These are phyloP conservation scores for Darevskia mixta DNA, from an alignment of 2,797 vertebrate species.

Conservation along the genomic window DNA sequence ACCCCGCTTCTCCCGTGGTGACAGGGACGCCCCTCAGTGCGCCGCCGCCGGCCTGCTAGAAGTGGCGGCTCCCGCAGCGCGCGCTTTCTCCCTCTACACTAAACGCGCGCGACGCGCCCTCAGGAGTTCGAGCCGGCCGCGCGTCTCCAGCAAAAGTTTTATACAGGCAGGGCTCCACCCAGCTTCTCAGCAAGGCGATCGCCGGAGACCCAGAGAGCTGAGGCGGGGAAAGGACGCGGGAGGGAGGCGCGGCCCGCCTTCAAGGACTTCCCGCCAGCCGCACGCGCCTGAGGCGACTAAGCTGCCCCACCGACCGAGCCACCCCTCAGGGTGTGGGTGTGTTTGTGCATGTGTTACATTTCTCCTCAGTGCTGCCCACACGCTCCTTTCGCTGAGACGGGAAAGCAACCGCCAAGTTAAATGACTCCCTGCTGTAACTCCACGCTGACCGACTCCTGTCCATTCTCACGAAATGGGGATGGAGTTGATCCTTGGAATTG, in stretches of 20 bases:
- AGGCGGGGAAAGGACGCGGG: background rate
- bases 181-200: constrained; percentile 41
- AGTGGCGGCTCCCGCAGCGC: background rate
- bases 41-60: background rate
- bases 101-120: background rate
- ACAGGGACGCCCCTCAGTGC: background rate
- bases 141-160: constrained; percentile 46
- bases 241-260: background rate
- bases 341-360: background rate
- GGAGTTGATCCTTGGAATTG: background rate
- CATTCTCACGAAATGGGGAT: background rate
- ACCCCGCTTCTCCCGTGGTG: background rate
- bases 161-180: constrained; percentile 71
- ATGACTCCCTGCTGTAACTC: background rate
- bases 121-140: constrained; percentile 4
- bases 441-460: background rate
- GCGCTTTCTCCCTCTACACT: background rate
- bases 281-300: background rate
- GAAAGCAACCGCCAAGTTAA: background rate
- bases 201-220: background rate
- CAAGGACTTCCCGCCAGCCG: background rate
- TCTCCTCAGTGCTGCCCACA: background rate
- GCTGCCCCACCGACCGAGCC: background rate
- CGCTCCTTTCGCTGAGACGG: background rate
- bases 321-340: background rate